A percentile compares a stretch with the other conserved stretches of the same genome.
phyloP scores from a whole-genome alignment of 2,888 invertebrate species.

The Agapostemon virescens region DNA sequence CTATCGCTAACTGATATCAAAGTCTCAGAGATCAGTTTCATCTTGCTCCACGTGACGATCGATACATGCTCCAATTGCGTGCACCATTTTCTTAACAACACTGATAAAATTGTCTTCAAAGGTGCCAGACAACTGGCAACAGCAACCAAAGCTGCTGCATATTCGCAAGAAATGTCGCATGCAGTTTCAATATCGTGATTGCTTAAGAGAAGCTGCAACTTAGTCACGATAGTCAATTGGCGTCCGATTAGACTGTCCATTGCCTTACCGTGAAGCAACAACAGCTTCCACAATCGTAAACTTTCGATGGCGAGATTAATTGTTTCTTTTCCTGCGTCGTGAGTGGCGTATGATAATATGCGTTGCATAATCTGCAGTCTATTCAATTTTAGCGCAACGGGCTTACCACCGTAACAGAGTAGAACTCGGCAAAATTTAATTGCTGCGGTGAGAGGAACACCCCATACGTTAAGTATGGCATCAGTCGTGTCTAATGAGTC shows the following conservation, averaged over 20 bases:
- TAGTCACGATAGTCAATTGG: slow-evolving; percentile 69
- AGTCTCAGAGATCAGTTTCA: slow-evolving; percentile 72
- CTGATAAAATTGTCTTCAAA: slow-evolving; percentile 66
- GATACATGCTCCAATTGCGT: slow-evolving; percentile 67
- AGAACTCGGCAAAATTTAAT: slow-evolving; percentile 88
- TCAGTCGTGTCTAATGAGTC: slow-evolving; percentile 72
- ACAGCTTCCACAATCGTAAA: slow-evolving; percentile 75
- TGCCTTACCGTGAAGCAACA: slow-evolving; percentile 70
- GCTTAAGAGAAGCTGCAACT: slow-evolving; percentile 72
- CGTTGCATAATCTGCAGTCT: slow-evolving; percentile 82
- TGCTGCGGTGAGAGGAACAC: slow-evolving; percentile 86
- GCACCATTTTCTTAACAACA: slow-evolving; percentile 75
- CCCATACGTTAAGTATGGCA: slow-evolving; percentile 82
- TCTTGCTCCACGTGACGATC: slow-evolving; percentile 71
- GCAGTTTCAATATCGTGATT: slow-evolving; percentile 72
- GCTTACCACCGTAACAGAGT: slow-evolving; percentile 79
- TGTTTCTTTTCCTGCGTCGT: slow-evolving; percentile 72
- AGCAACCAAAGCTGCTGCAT: slow-evolving; percentile 74
- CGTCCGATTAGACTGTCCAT: slow-evolving; percentile 73
- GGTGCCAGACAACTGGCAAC: slow-evolving; percentile 67
- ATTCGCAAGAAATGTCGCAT: slow-evolving; percentile 75
- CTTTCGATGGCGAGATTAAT: slow-evolving; percentile 74
- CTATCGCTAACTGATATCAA: slow-evolving; percentile 66
- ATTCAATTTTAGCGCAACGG: slow-evolving; percentile 70
- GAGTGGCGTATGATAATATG: slow-evolving; percentile 83